Percentiles rank a stretch among this genome's conserved stretches.
Evolutionary conservation across 2,888 invertebrate genomes (phyloP).

Genomic region (Orthosia cruda): DNA sequence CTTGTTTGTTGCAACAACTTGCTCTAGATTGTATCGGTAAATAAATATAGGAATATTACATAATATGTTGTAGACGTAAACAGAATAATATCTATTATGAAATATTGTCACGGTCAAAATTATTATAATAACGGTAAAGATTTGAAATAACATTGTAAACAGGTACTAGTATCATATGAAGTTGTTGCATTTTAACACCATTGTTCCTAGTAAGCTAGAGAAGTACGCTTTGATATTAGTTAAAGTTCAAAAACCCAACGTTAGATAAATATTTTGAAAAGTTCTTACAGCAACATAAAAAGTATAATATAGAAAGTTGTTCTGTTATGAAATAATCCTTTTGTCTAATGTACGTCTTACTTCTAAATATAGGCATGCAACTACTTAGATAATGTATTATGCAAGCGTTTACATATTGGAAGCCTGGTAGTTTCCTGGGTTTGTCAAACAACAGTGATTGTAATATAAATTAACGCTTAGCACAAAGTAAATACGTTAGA

Average conservation of each 20-base stretch:
- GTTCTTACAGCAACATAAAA: not conserved
- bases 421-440: conserved; percentile 42
- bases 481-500: conserved; percentile 16
- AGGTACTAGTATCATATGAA: too few relatives aligned
- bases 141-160: not conserved
- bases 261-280: not conserved
- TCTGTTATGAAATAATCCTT: not conserved
- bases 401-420: conserved; percentile 47
- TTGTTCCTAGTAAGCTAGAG: too few relatives aligned
- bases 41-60: conserved; percentile 18
- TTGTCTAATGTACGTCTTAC: not conserved
- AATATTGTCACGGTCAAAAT: conserved; percentile 21
- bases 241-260: too few relatives aligned
- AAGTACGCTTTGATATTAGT: too few relatives aligned
- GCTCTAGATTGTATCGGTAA: conserved; percentile 9
- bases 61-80: conserved; percentile 32
- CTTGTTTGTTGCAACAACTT: not conserved
- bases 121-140: not conserved
- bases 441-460: conserved; percentile 49
- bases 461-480: conserved; percentile 38
- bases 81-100: conserved; percentile 31
- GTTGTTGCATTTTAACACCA: too few relatives aligned
- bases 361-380: not conserved
- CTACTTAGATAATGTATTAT: conserved; percentile 38
- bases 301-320: too few relatives aligned